Evolutionary conservation across 2,113 vertebrate genomes (phyloP).

Genomic region (Sinocyclocheilus anshuiensis): DNA sequence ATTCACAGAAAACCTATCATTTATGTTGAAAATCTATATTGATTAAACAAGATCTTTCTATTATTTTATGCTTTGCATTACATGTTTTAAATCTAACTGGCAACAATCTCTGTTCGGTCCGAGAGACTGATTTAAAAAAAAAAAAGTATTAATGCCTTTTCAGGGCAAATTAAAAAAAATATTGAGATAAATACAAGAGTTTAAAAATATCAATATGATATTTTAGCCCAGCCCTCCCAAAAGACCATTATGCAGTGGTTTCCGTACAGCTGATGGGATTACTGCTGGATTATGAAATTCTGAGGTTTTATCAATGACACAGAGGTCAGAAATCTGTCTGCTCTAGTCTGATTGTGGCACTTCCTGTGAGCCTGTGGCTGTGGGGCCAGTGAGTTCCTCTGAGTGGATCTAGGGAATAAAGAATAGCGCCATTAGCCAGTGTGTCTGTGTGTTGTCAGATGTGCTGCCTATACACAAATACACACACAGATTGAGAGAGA

Average conservation of each 20-base stretch:
- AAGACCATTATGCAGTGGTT: not conserved
- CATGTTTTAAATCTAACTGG: not conserved
- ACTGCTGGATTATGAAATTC: not conserved
- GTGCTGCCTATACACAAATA: slow-evolving; percentile 1
- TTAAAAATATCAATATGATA: not conserved
- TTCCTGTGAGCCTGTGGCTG: not conserved
- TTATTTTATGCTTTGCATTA: not conserved
- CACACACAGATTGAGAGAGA: not conserved
- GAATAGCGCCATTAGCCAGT: not conserved
- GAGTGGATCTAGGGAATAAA: not conserved
- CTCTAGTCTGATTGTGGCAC: not conserved
- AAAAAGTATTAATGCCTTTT: not conserved
- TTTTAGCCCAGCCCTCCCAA: not conserved
- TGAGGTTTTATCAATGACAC: slow-evolving; percentile 2
- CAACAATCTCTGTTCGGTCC: not conserved
- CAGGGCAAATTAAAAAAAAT: not conserved
- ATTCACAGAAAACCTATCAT: not conserved
- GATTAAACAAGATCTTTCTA: not conserved
- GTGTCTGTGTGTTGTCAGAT: slow-evolving; percentile 23
- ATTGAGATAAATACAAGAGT: not conserved
- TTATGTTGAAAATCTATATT: no score
- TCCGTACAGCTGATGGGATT: not conserved
- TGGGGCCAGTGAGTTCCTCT: not conserved
- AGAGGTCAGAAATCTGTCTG: slow-evolving; percentile 18
- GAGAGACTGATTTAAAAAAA: not conserved